Conservation (phyloP, 2,113 vertebrate species). For the Propithecus coquereli region DNA sequence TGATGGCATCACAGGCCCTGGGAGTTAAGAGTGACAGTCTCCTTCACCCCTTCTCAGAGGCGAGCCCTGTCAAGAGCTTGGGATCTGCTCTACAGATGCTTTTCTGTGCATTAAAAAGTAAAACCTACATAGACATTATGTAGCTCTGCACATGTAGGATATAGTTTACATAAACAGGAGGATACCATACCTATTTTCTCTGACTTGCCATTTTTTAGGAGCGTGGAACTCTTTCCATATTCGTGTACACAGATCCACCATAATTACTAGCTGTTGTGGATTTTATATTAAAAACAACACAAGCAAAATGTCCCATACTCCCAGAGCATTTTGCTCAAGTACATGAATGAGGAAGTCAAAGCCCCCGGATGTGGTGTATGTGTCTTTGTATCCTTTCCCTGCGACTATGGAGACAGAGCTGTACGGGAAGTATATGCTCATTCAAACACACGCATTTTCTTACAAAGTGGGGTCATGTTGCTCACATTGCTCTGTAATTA, state of each 20-base stretch:
- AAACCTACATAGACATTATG: too few species aligned
- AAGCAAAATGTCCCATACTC: not conserved
- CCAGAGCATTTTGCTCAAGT: not conserved
- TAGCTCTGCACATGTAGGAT: not conserved
- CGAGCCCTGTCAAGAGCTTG: not conserved
- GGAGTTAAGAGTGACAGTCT: not conserved
- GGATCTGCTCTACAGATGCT: fast-evolving
- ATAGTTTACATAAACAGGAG: not conserved
- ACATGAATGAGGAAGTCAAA: not conserved
- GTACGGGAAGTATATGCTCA: fast-evolving
- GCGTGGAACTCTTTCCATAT: too few species aligned
- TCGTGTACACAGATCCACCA: not conserved
- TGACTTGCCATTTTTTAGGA: not conserved
- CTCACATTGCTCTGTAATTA: not conserved
- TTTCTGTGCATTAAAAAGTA: not conserved
- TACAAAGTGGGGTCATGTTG: fast-evolving
- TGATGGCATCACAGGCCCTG: not conserved
- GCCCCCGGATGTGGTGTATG: not conserved
- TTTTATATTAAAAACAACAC: not conserved
- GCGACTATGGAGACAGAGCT: fast-evolving
- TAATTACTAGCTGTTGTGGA: not conserved
- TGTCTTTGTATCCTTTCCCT: not conserved
- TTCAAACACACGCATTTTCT: fast-evolving
- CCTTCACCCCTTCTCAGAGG: fast-evolving
- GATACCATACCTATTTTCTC: fast-evolving